A percentile compares a stretch with the other conserved stretches of the same genome.
Conservation (phyloP, 2,113 vertebrate species). For the Pseudopodoces humilis region DNA sequence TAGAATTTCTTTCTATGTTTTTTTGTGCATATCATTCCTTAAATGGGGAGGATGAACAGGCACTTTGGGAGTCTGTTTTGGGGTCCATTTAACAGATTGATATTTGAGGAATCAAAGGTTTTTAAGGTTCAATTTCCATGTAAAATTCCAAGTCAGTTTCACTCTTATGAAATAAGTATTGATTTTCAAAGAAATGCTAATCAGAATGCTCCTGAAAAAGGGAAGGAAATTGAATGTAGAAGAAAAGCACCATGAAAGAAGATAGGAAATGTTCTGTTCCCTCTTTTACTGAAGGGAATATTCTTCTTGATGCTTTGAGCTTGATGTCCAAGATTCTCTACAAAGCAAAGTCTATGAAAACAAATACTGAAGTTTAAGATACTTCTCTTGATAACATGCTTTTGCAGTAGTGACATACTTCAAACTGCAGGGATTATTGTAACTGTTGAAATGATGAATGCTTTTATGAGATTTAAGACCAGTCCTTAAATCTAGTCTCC, state of each 20-base stretch:
- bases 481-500: neutral
- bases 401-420: neutral
- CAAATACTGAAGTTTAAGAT: neutral
- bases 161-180: constrained; percentile 38
- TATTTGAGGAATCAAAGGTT: constrained; percentile 17
- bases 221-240: neutral
- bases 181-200: constrained; percentile 51
- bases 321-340: neutral
- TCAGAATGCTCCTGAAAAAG: constrained; percentile 11
- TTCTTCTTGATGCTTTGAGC: neutral
- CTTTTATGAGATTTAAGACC: neutral
- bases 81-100: neutral
- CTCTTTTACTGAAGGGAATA: neutral
- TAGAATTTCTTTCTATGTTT: neutral
- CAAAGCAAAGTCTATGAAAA: neutral
- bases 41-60: neutral
- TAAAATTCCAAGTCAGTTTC: constrained; percentile 36
- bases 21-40: neutral
- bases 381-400: neutral
- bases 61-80: neutral
- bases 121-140: constrained; percentile 25
- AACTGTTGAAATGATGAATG: neutral
- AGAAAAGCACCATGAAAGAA: neutral
- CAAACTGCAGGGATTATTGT: neutral
- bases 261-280: neutral